These are phyloP conservation scores for Ranitomeya imitator DNA, from an alignment of 2,113 vertebrate species.

Conservation along the genomic window DNA sequence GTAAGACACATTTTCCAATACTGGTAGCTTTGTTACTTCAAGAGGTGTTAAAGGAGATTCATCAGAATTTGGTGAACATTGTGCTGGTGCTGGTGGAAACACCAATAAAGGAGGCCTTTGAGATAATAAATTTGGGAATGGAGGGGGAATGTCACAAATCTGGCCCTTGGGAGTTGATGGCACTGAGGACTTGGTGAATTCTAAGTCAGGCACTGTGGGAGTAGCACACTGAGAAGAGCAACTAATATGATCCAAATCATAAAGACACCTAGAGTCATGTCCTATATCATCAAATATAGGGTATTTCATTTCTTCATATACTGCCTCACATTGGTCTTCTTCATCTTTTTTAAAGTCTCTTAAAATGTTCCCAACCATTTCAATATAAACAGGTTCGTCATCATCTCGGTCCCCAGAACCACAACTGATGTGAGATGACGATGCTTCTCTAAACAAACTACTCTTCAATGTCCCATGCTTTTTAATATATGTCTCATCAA, in stretches of 20 bases:
- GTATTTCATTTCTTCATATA: constrained; percentile 98
- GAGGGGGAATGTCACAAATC: constrained; percentile 90
- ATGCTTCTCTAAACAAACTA: constrained; percentile 74
- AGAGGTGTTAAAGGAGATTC: constrained; percentile 94
- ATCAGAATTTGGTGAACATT: constrained; percentile 93
- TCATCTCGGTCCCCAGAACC: constrained; percentile 80
- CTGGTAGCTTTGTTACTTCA: constrained; percentile 87
- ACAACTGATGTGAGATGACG: constrained; percentile 79
- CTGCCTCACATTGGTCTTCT: constrained; percentile 89
- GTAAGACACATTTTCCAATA: constrained; percentile 84
- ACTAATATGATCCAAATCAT: constrained; percentile 80
- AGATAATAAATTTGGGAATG: constrained; percentile 92
- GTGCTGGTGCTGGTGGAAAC: constrained; percentile 89
- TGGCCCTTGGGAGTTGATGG: constrained; percentile 82
- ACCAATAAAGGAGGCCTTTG: constrained; percentile 90
- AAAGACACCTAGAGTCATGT: constrained; percentile 76
- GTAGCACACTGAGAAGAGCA: constrained; percentile 92
- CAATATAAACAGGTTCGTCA: constrained; percentile 95
- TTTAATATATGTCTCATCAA: constrained; percentile 89
- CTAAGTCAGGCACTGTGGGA: constrained; percentile 88
- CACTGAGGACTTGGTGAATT: constrained; percentile 79
- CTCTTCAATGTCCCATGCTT: constrained; percentile 78
- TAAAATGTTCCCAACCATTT: constrained; percentile 95
- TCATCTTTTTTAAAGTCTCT: constrained; percentile 84
- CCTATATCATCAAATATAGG: constrained; percentile 84